Conservation (phyloP, 2,113 vertebrate species). For the Ceyx melanurus region DNA sequence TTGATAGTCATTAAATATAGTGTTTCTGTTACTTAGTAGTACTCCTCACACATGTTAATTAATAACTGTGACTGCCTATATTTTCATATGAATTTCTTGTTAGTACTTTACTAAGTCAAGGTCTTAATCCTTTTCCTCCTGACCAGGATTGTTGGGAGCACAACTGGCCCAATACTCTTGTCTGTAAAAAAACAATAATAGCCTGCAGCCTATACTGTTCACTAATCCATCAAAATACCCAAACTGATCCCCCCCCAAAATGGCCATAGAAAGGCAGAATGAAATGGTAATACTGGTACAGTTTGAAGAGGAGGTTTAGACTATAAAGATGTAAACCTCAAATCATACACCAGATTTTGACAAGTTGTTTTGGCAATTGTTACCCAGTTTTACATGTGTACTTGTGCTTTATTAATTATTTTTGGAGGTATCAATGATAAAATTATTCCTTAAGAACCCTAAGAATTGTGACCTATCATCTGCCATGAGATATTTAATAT, state of each 20-base stretch:
- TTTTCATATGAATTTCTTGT: not conserved
- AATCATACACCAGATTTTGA: not conserved
- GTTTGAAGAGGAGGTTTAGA: not conserved
- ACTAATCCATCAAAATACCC: not conserved
- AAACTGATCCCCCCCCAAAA: not conserved
- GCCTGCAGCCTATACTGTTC: not conserved
- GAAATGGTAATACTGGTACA: not conserved
- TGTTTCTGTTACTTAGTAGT: accelerated
- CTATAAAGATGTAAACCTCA: not conserved
- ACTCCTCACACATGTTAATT: not conserved
- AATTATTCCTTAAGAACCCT: not conserved
- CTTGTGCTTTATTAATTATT: not conserved
- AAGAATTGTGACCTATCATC: not conserved
- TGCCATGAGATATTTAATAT: not conserved
- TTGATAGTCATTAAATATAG: not conserved
- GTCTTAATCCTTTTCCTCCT: not conserved
- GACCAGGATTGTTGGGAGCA: not conserved
- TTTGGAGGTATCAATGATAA: not conserved
- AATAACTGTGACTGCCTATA: not conserved
- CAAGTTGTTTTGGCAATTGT: not conserved
- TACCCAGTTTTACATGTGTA: not conserved
- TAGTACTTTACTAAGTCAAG: not conserved
- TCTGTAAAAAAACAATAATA: not conserved
- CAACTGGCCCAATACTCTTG: not conserved
- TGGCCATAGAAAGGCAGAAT: not conserved